A percentile compares a stretch with the other conserved stretches of the same genome.
Conservation (phyloP, 2,888 invertebrate genomes). For the Parelbella ahira region DNA sequence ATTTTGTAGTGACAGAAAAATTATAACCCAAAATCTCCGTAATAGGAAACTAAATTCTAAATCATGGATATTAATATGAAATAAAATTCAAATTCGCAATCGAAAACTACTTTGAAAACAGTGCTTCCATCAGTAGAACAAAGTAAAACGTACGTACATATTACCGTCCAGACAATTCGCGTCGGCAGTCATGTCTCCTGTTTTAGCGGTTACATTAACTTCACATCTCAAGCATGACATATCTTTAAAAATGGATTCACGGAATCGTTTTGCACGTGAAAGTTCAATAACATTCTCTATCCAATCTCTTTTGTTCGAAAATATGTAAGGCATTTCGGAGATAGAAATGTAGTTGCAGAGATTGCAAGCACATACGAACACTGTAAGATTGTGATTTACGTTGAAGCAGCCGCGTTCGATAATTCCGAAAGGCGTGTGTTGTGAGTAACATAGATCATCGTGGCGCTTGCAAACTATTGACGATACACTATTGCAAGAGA, state of each 20-base stretch:
- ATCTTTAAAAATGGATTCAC: conserved; percentile 52
- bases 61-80: no score
- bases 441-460: conserved; percentile 57
- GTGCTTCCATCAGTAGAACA: no score
- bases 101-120: no score
- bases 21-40: no score
- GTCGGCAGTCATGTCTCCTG: conserved; percentile 39
- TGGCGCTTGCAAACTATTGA: conserved; percentile 45
- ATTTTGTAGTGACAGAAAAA: no score
- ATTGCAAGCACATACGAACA: conserved; percentile 63
- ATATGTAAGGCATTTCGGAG: conserved; percentile 58
- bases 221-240: conserved; percentile 63
- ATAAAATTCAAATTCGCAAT: no score
- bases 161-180: conserved; percentile 58
- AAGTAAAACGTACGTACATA: conserved; percentile 60
- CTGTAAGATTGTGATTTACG: conserved; percentile 48
- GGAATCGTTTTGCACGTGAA: conserved; percentile 49
- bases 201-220: conserved; percentile 45
- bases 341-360: conserved; percentile 62
- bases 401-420: conserved; percentile 62
- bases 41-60: no score
- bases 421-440: conserved; percentile 65
- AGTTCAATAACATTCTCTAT: conserved; percentile 57
- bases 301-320: conserved; percentile 53
- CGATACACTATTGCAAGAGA: conserved; percentile 55